These are phyloP conservation scores for Corynorhinus townsendii DNA, from an alignment of 2,113 vertebrate species.

Conservation along the genomic window DNA sequence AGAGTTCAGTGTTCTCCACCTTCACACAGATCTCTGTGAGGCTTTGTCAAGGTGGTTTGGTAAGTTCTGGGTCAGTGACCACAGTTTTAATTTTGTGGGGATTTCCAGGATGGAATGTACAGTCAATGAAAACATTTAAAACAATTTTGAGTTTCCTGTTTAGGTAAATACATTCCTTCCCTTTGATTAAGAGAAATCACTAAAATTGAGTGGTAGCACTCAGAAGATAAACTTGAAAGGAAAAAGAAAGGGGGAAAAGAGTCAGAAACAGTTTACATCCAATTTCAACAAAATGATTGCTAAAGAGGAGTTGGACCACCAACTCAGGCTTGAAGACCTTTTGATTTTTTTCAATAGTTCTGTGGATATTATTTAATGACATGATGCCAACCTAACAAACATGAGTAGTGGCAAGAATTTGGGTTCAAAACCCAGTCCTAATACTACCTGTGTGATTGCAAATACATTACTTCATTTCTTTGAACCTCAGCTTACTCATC, in stretches of 20 bases:
- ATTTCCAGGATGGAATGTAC: constrained; percentile 17
- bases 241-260: neutral
- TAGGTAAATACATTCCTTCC: neutral
- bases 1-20: neutral
- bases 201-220: neutral
- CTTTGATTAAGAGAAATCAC: neutral
- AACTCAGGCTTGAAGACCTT: neutral
- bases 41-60: neutral
- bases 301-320: neutral
- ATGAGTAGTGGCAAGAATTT: neutral
- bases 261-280: neutral
- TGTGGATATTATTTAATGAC: neutral
- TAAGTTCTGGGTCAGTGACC: neutral
- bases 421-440: neutral
- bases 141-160: neutral
- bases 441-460: neutral
- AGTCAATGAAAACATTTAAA: neutral
- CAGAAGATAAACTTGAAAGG: neutral
- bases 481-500: neutral
- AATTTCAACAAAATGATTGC: neutral
- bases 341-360: neutral
- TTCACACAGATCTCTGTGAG: neutral
- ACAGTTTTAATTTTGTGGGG: neutral
- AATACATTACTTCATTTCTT: neutral
- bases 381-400: neutral